Evolutionary conservation across 2,888 invertebrate genomes (phyloP).

Genomic region (Callyntrura sp.): DNA sequence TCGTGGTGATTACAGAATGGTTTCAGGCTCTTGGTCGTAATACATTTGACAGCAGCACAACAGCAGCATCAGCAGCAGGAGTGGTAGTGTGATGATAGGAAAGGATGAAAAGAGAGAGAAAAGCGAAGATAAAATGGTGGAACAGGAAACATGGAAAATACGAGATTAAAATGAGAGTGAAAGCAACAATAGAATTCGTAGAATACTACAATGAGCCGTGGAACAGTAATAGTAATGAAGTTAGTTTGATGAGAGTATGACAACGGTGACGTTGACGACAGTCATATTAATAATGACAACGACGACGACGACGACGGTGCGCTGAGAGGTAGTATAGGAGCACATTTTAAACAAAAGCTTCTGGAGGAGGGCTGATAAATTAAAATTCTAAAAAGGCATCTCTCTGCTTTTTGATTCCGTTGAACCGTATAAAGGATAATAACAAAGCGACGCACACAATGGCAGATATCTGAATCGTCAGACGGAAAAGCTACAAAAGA

Average conservation of each 20-base stretch:
- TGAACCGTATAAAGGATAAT: background rate
- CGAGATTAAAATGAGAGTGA: background rate
- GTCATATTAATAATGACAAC: no score
- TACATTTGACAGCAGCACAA: no score
- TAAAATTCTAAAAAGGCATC: background rate
- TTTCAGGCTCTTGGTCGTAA: no score
- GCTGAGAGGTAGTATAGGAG: background rate
- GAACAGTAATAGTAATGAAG: conserved; percentile 24
- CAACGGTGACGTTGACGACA: background rate
- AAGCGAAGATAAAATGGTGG: background rate
- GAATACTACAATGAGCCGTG: background rate
- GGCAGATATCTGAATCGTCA: background rate
- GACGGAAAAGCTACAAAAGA: background rate
- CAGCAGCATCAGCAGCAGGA: background rate
- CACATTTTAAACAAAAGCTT: background rate
- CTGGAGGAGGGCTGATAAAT: background rate
- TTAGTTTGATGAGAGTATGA: background rate
- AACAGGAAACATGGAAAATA: background rate
- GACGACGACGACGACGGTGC: background rate
- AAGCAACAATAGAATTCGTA: background rate
- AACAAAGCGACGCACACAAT: background rate
- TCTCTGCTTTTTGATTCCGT: background rate
- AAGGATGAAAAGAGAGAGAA: background rate
- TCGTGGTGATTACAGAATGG: background rate
- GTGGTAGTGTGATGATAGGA: background rate